Conservation (phyloP, 2,888 invertebrate genomes). For the Nymphalis c-album region DNA sequence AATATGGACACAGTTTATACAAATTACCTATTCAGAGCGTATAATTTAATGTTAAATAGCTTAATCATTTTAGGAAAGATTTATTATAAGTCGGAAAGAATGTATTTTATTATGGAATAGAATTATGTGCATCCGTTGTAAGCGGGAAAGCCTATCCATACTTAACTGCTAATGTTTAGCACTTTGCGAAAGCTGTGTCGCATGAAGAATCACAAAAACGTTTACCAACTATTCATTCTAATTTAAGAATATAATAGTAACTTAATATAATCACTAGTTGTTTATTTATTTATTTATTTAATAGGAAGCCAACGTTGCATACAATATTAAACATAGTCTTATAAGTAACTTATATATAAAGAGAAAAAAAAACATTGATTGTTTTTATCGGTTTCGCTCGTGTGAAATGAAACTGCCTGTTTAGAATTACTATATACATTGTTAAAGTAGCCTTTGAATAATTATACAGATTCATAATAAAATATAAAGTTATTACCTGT, state of each 20-base stretch:
- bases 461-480: no score
- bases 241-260: background rate
- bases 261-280: background rate
- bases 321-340: no score
- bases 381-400: no score
- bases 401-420: no score
- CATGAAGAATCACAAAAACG: slow-evolving; percentile 29
- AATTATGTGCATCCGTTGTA: slow-evolving; percentile 35
- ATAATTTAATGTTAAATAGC: slow-evolving; percentile 1
- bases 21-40: background rate
- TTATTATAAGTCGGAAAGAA: slow-evolving; percentile 40
- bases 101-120: slow-evolving; percentile 31
- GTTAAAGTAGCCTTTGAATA: no score
- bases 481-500: no score
- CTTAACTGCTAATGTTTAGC: slow-evolving; percentile 33
- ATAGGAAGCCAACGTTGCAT: no score
- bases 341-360: no score
- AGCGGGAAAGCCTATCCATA: slow-evolving; percentile 34
- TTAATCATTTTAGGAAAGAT: slow-evolving; percentile 13
- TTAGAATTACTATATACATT: no score
- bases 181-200: slow-evolving; percentile 28
- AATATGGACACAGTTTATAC: no score
- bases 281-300: no score
- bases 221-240: slow-evolving; percentile 2
- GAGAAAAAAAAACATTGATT: no score